Percentiles rank a stretch among this genome's conserved stretches.
Conservation (phyloP, 1,140 invertebrate species). For the Teleogryllus occipitalis region DNA sequence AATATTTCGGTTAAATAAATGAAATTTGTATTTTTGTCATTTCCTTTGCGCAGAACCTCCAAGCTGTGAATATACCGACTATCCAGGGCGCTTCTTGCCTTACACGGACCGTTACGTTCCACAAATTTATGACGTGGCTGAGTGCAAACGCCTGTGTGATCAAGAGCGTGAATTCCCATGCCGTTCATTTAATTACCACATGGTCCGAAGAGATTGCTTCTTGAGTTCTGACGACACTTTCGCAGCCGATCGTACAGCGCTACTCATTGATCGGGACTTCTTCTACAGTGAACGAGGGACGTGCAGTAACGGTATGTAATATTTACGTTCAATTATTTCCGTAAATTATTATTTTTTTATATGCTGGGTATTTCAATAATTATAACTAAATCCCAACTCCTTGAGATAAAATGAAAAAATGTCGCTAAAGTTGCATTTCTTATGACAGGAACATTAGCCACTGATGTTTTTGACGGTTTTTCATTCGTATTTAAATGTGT, state of each 20-base stretch:
- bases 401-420: no score
- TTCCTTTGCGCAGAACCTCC: slow-evolving; percentile 35
- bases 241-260: slow-evolving; percentile 30
- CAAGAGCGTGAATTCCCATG: slow-evolving; percentile 40
- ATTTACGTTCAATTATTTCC: background rate
- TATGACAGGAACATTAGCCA: no score
- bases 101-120: slow-evolving; percentile 38
- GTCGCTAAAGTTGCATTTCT: no score
- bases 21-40: background rate
- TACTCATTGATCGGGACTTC: slow-evolving; percentile 36
- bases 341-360: background rate
- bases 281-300: slow-evolving; percentile 41
- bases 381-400: background rate
- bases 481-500: no score
- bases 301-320: slow-evolving; percentile 40
- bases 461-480: no score
- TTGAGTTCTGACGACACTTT: slow-evolving; percentile 41
- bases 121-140: slow-evolving; percentile 32
- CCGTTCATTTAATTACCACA: slow-evolving; percentile 34
- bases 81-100: slow-evolving; percentile 37
- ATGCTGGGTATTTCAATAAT: background rate
- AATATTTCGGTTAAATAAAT: no score
- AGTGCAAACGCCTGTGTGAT: slow-evolving; percentile 41
- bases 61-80: slow-evolving; percentile 41
- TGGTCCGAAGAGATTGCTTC: slow-evolving; percentile 37